Percentiles rank a stretch among this genome's conserved stretches.
Conservation (phyloP, 2,888 invertebrate species). For the Caenorhabditis virilis region DNA sequence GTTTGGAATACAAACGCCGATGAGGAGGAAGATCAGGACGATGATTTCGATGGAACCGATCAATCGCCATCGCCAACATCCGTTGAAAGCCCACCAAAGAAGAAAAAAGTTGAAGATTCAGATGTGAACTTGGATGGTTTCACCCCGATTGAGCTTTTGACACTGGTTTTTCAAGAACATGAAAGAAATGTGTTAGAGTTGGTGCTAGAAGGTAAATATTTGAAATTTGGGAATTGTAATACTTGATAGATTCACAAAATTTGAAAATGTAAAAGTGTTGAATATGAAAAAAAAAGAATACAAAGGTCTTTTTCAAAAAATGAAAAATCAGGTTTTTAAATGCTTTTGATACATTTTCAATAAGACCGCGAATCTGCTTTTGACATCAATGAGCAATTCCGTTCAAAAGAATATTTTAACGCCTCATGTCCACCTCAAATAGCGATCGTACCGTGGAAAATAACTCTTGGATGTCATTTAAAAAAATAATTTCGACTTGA, state of each 20-base stretch:
- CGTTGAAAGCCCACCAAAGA: constrained; percentile 8
- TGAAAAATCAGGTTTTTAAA: too few relatives aligned
- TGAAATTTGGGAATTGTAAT: neutral
- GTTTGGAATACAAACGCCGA: constrained; percentile 75
- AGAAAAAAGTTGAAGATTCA: constrained; percentile 10
- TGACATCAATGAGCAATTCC: too few relatives aligned
- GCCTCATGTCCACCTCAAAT: too few relatives aligned
- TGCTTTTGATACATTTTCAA: too few relatives aligned
- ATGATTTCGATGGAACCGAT: constrained; percentile 30
- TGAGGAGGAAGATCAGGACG: constrained; percentile 29
- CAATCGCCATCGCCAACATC: constrained; percentile 15
- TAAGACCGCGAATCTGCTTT: too few relatives aligned
- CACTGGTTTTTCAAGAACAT: constrained; percentile 83
- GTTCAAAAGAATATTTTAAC: too few relatives aligned
- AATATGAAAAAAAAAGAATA: too few relatives aligned
- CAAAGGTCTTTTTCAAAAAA: too few relatives aligned
- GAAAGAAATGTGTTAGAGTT: constrained; percentile 79
- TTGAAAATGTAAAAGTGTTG: too few relatives aligned
- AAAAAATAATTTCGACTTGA: too few relatives aligned
- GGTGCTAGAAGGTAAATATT: constrained; percentile 77
- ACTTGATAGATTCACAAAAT: neutral
- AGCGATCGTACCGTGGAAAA: too few relatives aligned
- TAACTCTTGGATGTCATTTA: too few relatives aligned
- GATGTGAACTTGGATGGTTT: constrained; percentile 65
- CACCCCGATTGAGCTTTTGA: constrained; percentile 79